A percentile compares a stretch with the other conserved stretches of the same genome.
These are phyloP conservation scores for Andrena marginata DNA, from an alignment of 2,888 invertebrate genomes.

Conservation along the genomic window DNA sequence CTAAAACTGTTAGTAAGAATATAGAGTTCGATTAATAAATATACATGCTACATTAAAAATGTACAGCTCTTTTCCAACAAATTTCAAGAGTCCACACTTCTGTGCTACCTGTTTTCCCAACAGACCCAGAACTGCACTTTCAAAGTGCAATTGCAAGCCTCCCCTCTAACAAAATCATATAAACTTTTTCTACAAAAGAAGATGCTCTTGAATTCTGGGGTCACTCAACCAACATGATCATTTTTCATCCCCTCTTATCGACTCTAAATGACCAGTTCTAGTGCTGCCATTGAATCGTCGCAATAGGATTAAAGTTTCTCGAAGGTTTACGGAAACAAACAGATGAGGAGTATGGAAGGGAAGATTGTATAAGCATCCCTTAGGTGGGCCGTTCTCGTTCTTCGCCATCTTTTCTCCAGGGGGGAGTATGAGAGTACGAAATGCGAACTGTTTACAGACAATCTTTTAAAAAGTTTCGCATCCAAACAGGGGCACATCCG, in stretches of 20 bases:
- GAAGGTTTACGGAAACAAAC: slow-evolving; percentile 32
- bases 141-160: too few relatives aligned
- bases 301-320: slow-evolving; percentile 21
- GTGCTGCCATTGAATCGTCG: slow-evolving; percentile 11
- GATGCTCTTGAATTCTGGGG: too few relatives aligned
- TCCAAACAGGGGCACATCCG: slow-evolving; percentile 53
- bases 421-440: slow-evolving; percentile 35
- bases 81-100: too few relatives aligned
- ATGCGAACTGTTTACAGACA: slow-evolving; percentile 69
- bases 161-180: too few relatives aligned
- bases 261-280: not conserved
- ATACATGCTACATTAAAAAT: too few relatives aligned
- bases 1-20: too few relatives aligned
- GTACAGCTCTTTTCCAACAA: too few relatives aligned
- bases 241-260: not conserved
- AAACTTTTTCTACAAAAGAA: too few relatives aligned
- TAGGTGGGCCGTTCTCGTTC: not conserved
- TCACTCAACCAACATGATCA: not conserved
- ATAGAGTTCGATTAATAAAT: too few relatives aligned
- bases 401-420: slow-evolving; percentile 8
- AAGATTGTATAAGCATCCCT: slow-evolving; percentile 23
- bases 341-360: slow-evolving; percentile 24
- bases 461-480: slow-evolving; percentile 77
- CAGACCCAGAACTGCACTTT: too few relatives aligned
- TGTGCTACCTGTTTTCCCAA: too few relatives aligned